A percentile compares a stretch with the other conserved stretches of the same genome.
phyloP scores from a whole-genome alignment of 2,888 invertebrate genomes.

The Gibbula magus region DNA sequence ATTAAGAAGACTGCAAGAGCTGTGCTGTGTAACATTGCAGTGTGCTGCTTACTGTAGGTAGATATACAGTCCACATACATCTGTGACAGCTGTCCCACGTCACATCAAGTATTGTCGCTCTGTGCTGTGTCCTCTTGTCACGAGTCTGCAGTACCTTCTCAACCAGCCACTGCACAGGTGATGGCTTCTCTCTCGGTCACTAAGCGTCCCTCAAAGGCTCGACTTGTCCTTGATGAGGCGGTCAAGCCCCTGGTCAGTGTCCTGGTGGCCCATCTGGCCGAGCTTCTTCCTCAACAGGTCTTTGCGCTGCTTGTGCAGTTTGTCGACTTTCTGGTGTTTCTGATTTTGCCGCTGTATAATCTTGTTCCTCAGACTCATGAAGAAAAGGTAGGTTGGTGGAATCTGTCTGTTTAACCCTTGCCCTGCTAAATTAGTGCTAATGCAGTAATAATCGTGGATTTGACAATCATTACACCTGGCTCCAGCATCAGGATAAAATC shows the following conservation, averaged over 20 bases:
- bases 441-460: too few species aligned
- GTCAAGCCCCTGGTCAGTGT: conserved; percentile 8
- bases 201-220: background rate
- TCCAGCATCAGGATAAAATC: too few species aligned
- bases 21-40: too few species aligned
- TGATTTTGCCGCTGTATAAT: background rate
- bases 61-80: background rate
- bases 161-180: background rate
- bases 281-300: background rate
- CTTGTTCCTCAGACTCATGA: background rate
- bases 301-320: background rate
- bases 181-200: background rate
- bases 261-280: background rate
- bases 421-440: too few species aligned
- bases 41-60: too few species aligned
- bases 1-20: too few species aligned
- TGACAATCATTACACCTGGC: too few species aligned
- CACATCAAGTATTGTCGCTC: too few species aligned
- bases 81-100: background rate
- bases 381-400: background rate
- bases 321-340: background rate
- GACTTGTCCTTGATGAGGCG: background rate
- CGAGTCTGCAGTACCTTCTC: too few species aligned
- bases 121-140: too few species aligned
- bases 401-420: too few species aligned